phyloP scores from a whole-genome alignment of 1,140 invertebrate genomes.

The Calliopsis andreniformis region DNA sequence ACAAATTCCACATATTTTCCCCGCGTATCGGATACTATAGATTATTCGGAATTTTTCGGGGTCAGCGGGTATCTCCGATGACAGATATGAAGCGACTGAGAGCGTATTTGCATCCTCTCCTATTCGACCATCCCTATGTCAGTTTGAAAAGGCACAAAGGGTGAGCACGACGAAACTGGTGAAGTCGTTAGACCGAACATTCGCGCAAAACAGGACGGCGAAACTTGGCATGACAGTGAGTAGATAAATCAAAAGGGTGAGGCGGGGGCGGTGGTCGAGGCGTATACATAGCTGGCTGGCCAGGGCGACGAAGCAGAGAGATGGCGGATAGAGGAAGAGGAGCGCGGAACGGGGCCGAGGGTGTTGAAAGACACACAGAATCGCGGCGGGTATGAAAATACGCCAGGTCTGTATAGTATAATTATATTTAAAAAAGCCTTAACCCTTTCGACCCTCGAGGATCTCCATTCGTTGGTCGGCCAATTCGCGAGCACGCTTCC shows the following conservation, averaged over 20 bases:
- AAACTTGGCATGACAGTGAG: slow-evolving; percentile 33
- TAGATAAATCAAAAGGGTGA: slow-evolving; percentile 44
- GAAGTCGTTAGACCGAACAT: slow-evolving; percentile 37
- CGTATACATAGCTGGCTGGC: neutral
- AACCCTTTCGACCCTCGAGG: slow-evolving; percentile 5
- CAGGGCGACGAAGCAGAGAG: neutral
- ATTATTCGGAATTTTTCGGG: too few species aligned
- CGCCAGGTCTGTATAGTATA: slow-evolving; percentile 16
- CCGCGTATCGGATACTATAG: too few species aligned
- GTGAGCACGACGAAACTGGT: neutral
- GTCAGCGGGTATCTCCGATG: too few species aligned
- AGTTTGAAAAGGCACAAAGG: neutral
- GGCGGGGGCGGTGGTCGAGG: neutral
- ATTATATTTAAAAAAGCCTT: slow-evolving; percentile 36
- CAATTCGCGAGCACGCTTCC: slow-evolving; percentile 21
- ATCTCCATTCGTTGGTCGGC: slow-evolving; percentile 8
- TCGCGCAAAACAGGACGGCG: slow-evolving; percentile 20
- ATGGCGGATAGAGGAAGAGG: slow-evolving; percentile 2
- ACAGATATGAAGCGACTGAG: too few species aligned
- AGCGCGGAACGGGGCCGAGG: slow-evolving; percentile 28
- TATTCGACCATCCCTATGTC: too few species aligned
- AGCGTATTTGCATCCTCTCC: too few species aligned
- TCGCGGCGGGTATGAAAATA: slow-evolving; percentile 23
- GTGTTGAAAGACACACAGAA: slow-evolving; percentile 31
- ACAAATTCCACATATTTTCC: too few species aligned